Conservation (phyloP, 2,888 invertebrate species). For the Pterostichus madidus region DNA sequence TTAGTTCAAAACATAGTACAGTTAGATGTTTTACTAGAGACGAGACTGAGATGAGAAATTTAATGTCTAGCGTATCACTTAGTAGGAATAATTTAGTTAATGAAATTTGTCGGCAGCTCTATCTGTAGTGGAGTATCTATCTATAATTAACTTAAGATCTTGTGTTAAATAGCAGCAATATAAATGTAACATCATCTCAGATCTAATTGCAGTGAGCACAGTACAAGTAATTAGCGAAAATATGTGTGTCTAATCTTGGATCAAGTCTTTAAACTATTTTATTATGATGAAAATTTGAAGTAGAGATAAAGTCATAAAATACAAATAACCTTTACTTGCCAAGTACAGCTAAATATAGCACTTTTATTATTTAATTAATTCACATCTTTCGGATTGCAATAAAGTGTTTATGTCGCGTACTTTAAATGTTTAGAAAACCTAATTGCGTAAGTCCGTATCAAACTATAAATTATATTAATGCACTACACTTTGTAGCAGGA, state of each 20-base stretch:
- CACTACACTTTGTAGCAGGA: not conserved
- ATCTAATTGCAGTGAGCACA: too few relatives aligned
- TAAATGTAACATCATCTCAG: too few relatives aligned
- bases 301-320: slow-evolving; percentile 41
- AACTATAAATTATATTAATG: slow-evolving; percentile 53
- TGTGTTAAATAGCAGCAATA: too few relatives aligned
- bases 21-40: too few relatives aligned
- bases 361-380: slow-evolving; percentile 54
- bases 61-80: too few relatives aligned
- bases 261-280: slow-evolving; percentile 15
- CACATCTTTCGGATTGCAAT: slow-evolving; percentile 41
- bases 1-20: too few relatives aligned
- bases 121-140: too few relatives aligned
- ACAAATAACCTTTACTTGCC: slow-evolving; percentile 23
- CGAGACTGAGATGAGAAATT: too few relatives aligned
- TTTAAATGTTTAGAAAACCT: slow-evolving; percentile 44
- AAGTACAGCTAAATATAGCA: slow-evolving; percentile 38
- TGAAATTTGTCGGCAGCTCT: too few relatives aligned
- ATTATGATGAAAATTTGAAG: slow-evolving; percentile 36
- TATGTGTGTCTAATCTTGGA: slow-evolving; percentile 22
- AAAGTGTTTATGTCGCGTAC: slow-evolving; percentile 49
- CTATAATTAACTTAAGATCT: too few relatives aligned
- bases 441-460: slow-evolving; percentile 50
- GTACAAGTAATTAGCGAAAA: not conserved
- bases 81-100: too few relatives aligned